Percentiles rank a stretch among this genome's conserved stretches.
These are phyloP conservation scores for Tringa solitaria DNA, from an alignment of 2,113 vertebrate genomes.

Conservation along the genomic window DNA sequence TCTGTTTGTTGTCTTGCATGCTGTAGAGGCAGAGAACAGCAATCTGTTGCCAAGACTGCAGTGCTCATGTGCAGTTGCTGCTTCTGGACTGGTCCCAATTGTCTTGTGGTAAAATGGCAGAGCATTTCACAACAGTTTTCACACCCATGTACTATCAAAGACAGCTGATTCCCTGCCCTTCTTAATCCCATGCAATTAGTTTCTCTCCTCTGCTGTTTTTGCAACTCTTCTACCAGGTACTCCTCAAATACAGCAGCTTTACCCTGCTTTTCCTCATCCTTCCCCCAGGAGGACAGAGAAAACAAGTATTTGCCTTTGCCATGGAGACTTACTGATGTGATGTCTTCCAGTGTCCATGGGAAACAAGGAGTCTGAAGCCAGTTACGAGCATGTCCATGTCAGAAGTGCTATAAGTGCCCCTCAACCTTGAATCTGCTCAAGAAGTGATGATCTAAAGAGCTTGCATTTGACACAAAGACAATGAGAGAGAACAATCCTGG, in stretches of 20 bases:
- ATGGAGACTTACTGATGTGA: background rate
- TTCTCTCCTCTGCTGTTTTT: background rate
- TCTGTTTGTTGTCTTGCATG: background rate
- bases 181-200: background rate
- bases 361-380: background rate
- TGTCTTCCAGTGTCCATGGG: background rate
- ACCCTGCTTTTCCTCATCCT: background rate
- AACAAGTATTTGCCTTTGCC: background rate
- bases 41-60: background rate
- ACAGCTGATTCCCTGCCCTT: background rate
- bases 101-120: background rate
- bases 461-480: background rate
- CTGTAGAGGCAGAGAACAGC: background rate
- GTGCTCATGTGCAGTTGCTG: background rate
- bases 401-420: background rate
- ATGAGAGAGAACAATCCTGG: background rate
- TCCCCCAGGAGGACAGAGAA: background rate
- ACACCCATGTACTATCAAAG: conserved; percentile 10
- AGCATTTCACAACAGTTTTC: background rate
- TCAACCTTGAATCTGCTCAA: background rate
- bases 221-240: background rate
- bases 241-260: background rate
- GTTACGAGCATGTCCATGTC: background rate
- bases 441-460: background rate
- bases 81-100: background rate